Percentiles rank a stretch among this genome's conserved stretches.
phyloP scores from a whole-genome alignment of 2,888 invertebrate species.

The Dilophus febrilis region DNA sequence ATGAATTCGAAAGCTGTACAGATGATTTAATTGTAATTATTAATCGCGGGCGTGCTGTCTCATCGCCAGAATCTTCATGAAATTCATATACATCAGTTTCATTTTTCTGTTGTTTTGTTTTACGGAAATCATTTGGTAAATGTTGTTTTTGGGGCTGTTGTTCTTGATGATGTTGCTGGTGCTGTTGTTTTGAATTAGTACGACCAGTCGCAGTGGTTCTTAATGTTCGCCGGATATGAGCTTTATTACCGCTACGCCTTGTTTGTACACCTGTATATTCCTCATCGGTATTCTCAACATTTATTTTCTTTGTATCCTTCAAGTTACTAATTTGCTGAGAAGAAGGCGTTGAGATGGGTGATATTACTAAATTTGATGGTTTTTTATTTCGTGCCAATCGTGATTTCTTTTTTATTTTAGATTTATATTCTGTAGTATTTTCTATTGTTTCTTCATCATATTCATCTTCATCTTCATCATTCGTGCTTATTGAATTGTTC shows the following conservation, averaged over 20 bases:
- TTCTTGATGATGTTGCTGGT: conserved; percentile 7
- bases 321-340: background rate
- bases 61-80: conserved; percentile 76
- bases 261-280: conserved; percentile 34
- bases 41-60: conserved; percentile 47
- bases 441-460: conserved; percentile 19
- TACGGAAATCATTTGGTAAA: conserved; percentile 13
- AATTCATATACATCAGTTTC: conserved; percentile 75
- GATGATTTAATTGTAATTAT: conserved; percentile 58
- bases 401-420: no score
- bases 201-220: background rate
- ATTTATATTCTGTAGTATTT: conserved; percentile 10
- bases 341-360: conserved; percentile 14
- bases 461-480: conserved; percentile 22
- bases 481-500: no score
- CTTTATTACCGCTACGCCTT: conserved; percentile 32
- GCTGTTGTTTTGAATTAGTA: no score
- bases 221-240: conserved; percentile 9
- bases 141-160: conserved; percentile 16
- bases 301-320: no score
- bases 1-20: conserved; percentile 14
- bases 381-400: no score
- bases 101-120: conserved; percentile 24
- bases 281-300: background rate
- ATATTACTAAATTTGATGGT: background rate